Evolutionary conservation across 1,140 invertebrate genomes (phyloP).

Genomic region (Meteorus sp.): DNA sequence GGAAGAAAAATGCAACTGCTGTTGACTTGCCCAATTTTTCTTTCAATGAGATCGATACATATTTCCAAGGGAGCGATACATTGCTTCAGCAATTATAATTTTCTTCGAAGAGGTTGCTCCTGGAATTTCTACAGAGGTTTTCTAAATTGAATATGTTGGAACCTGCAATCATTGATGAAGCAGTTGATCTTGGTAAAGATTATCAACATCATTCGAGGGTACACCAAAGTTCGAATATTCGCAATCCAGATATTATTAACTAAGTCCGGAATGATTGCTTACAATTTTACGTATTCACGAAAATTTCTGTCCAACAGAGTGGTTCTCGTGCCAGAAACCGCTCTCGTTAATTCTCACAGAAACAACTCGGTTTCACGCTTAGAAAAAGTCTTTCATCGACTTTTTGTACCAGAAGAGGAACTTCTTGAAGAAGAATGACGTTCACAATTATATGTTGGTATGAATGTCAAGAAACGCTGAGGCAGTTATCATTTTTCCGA

Average conservation of each 20-base stretch:
- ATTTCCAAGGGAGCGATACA: slow-evolving; percentile 19
- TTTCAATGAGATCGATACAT: slow-evolving; percentile 19
- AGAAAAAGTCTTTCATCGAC: not conserved
- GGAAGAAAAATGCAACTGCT: not conserved
- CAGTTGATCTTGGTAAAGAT: slow-evolving; percentile 4
- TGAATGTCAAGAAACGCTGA: not conserved
- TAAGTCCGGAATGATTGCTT: not conserved
- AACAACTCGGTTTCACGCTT: not conserved
- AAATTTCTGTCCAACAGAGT: slow-evolving; percentile 9
- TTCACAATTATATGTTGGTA: not conserved
- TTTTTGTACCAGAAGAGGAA: not conserved
- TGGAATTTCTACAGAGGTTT: slow-evolving; percentile 2
- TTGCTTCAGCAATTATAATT: slow-evolving; percentile 16
- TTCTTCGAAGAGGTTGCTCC: not conserved
- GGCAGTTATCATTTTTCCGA: slow-evolving; percentile 16
- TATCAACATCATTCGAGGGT: not conserved
- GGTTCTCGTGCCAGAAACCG: not conserved
- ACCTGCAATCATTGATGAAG: not conserved
- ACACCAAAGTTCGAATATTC: not conserved
- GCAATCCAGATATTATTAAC: not conserved
- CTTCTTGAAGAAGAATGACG: slow-evolving; percentile 7
- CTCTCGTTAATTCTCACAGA: not conserved
- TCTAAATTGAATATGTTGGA: not conserved
- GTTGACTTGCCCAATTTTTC: not conserved
- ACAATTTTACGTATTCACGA: slow-evolving; percentile 9